Base-by-base conservation (phyloP, 2,797 vertebrate genomes). In the Rhynchotus rufescens region DNA sequence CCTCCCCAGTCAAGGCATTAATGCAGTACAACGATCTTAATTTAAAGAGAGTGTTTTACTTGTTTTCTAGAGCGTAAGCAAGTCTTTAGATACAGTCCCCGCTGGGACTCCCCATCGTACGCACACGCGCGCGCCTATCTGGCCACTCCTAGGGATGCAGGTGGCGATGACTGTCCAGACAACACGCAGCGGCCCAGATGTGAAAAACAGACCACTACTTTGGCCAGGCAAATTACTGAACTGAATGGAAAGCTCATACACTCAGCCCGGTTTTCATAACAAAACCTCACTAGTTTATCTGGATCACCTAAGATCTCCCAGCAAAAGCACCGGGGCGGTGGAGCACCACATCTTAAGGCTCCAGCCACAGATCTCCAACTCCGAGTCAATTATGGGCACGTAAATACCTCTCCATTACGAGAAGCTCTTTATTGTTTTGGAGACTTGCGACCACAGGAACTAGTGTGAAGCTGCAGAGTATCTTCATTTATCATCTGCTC, bases 401-500 rank as follows among this genome's bases (percentile, higher is more conserved):
- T 78, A 97, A 97, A 97, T 62, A 93, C 78, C 59, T 91, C 75
- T 78, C 38, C 47, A 75, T 54, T 87, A 90, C 80, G 61, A 92
- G 78, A 34, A 19, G 69, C 40, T 64, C 80, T 90, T 84, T 42
- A 86, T 65, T 82, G 38, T 89, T 96, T 42, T 56, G 66, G 92
- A 97, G 92, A 88, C 74, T 77, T 56, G 51, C 71, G 95, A 98
- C 96, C 97, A 98, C 97, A 97, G 97, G 97, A 98, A 98, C 67
- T 42, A 95, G 89, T 90, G 85, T 97, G 97, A 98, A 98, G 97
- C 97, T 79, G 13, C 92, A 94, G 95, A 97, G 95, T 95, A 97
- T 98, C 98, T 98, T 97, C 98, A 98, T 98, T 98, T 97, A 98
- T 99, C 98, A 98, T 97, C 96, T 86, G 93, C 96, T 97, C 97